Base-by-base conservation (phyloP, 53 echinoderm and acorn worm species). In the Astropecten irregularis region DNA sequence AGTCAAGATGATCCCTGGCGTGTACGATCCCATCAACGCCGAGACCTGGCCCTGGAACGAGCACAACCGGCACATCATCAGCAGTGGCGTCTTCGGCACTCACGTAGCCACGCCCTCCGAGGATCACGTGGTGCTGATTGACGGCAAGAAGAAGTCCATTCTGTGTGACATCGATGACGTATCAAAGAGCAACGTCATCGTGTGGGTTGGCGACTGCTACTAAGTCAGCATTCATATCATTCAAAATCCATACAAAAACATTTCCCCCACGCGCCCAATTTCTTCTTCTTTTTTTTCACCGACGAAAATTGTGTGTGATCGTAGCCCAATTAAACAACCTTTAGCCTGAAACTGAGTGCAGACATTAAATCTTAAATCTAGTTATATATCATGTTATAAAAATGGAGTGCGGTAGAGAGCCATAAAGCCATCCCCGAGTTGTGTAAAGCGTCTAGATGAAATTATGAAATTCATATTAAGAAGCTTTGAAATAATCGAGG, bases 181-280 rank as follows among this genome's bases (percentile, higher is more conserved):
- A 40, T 66, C 67, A 3, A 69, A 76, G 30, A 93, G 93, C 21
- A 95, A 95, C 52, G 95, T 95, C 10, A 90, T 95, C 34, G 86
- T 91, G 9, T 95, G 95, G 95, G 91, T 95, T 10, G 95, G 95
- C 16, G 83, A 86, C 49, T 95, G 95, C 54, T 95, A 79, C 79
- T 79, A 79, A 62, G n/a, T 47, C 16, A 37, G 16, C 68, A 71
- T 50, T 33, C 71, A 33, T 74, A 1, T 74, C n/a, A 38, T 56
- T 79, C 62, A 61, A 47, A n/a, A 79, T 79, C 61, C 79, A 61
- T 79, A 62, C 79, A 79, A 79, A 79, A 61, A 30, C 40, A 50
- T 60, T 40, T 21, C 51, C 42, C 42, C 11, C 42, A 8, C 42
- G 42, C 11, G 6, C 42, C 42, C 6, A 6, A 6, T 11, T 42